Conservation (phyloP, 2,113 vertebrate species). For the Cnemophilus loriae region DNA sequence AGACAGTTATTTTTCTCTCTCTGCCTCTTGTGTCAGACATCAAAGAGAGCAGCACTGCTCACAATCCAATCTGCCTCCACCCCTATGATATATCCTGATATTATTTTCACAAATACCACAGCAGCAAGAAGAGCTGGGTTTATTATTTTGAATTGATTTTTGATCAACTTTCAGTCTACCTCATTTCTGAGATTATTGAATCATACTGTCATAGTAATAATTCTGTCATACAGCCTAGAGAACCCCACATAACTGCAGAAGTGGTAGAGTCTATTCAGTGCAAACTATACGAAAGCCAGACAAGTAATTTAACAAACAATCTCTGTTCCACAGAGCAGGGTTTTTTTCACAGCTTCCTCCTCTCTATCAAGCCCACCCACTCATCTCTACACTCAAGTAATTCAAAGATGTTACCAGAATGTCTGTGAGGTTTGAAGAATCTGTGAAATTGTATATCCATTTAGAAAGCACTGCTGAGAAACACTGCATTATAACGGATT, state of each 20-base stretch:
- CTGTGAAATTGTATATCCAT: background rate
- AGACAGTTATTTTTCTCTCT: background rate
- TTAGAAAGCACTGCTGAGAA: background rate
- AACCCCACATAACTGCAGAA: background rate
- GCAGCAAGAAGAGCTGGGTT: background rate
- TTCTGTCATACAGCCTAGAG: background rate
- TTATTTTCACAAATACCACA: background rate
- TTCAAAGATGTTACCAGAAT: slow-evolving; percentile 6
- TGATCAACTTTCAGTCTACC: background rate
- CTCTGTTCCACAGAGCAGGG: background rate
- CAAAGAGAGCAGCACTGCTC: background rate
- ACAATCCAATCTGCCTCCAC: rapidly evolving
- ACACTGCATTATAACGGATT: background rate
- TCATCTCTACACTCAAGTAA: background rate
- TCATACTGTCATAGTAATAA: background rate
- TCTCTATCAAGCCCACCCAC: background rate
- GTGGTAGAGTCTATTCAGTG: background rate
- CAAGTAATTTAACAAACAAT: background rate
- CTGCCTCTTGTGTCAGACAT: background rate
- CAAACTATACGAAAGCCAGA: background rate
- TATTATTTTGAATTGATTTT: background rate
- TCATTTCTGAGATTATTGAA: background rate
- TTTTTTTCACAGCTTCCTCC: background rate
- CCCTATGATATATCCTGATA: background rate
- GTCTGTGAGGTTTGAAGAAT: background rate